phyloP scores from a whole-genome alignment of 2,888 invertebrate species.

The Lasioglossum malachurum region DNA sequence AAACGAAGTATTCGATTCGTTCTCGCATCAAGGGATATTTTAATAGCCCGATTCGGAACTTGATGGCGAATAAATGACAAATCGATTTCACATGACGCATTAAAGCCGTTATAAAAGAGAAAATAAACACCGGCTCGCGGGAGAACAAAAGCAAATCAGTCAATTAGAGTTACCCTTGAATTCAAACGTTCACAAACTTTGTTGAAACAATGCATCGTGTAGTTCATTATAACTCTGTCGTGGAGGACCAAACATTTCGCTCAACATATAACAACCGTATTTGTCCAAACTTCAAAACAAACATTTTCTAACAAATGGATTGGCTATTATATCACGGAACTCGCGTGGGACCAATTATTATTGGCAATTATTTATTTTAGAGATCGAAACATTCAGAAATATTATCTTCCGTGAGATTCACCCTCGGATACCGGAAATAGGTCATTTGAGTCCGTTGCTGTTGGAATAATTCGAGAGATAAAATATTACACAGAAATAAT shows the following conservation, averaged over 20 bases:
- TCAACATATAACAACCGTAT: background rate
- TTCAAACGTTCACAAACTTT: background rate
- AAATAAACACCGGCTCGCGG: background rate
- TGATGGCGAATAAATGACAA: conserved; percentile 1
- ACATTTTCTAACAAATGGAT: background rate
- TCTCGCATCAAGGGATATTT: conserved; percentile 4
- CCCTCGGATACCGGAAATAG: background rate
- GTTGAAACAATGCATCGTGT: background rate
- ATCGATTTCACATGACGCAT: background rate
- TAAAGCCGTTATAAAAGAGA: background rate
- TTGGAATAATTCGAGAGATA: background rate
- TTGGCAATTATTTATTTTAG: background rate
- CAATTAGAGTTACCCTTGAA: conserved; percentile 9
- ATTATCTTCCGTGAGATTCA: background rate
- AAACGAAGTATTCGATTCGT: conserved; percentile 8
- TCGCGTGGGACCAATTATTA: background rate
- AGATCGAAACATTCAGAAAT: background rate
- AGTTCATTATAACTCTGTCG: background rate
- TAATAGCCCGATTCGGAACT: conserved; percentile 2
- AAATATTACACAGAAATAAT: background rate
- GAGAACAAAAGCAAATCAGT: background rate
- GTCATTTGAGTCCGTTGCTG: background rate
- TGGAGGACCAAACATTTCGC: background rate
- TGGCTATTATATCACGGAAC: background rate
- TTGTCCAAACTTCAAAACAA: background rate